Conservation (phyloP, 2,797 vertebrate genomes). For the Varecia variegata region DNA sequence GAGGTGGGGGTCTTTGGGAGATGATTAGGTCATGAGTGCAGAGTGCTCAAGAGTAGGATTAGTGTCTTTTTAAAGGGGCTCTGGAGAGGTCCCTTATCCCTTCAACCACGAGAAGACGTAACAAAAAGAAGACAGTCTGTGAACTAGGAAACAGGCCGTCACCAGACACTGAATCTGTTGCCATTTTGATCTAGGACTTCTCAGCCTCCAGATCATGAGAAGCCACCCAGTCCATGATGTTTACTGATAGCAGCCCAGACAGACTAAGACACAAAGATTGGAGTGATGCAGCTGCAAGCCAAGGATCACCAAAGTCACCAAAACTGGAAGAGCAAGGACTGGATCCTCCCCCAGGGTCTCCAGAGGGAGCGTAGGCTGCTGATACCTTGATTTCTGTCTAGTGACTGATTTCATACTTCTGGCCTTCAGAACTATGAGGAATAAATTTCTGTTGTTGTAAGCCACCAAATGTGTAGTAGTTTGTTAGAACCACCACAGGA, state of each 20-base stretch:
- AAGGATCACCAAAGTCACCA: neutral
- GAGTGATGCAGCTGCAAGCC: neutral
- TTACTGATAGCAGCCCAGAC: neutral
- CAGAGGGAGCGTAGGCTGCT: neutral
- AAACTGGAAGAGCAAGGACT: neutral
- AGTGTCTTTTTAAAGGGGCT: neutral
- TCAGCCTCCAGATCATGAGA: neutral
- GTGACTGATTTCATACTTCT: neutral
- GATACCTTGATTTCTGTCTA: too few relatives aligned
- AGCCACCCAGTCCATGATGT: neutral
- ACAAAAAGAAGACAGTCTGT: neutral
- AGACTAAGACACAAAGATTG: neutral
- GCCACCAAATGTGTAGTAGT: neutral
- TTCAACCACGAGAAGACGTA: neutral
- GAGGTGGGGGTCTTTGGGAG: neutral
- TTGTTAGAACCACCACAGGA: neutral
- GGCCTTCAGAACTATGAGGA: neutral
- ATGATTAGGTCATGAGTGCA: neutral
- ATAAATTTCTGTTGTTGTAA: neutral
- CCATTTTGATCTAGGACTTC: neutral
- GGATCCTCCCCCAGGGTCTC: neutral
- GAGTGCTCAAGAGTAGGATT: neutral
- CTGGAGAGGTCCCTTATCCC: neutral
- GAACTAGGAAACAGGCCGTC: neutral
- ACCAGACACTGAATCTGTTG: neutral